phyloP scores from a whole-genome alignment of 2,797 vertebrate species.

The Cirrhinus molitorella region DNA sequence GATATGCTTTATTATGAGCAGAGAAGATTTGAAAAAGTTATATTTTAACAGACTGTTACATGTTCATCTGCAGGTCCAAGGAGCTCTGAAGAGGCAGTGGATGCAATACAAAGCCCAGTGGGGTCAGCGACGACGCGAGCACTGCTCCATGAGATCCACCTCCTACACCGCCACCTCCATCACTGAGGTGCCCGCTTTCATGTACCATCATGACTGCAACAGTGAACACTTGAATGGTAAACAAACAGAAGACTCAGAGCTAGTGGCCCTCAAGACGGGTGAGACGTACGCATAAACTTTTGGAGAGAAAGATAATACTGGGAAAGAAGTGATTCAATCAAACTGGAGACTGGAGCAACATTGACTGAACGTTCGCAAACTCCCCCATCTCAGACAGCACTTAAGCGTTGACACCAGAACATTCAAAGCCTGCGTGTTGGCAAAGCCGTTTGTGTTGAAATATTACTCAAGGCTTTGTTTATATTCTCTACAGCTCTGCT shows the following conservation, averaged over 20 bases:
- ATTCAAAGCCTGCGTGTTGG: constrained; percentile 34
- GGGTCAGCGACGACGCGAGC: constrained; percentile 87
- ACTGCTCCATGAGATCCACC: constrained; percentile 88
- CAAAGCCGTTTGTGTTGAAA: constrained; percentile 27
- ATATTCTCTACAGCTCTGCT: constrained; percentile 51
- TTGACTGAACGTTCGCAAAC: constrained; percentile 54
- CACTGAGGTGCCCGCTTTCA: constrained; percentile 88
- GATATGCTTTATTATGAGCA: neutral
- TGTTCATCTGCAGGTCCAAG: constrained; percentile 84
- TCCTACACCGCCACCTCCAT: constrained; percentile 91
- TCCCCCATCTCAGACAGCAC: constrained; percentile 43
- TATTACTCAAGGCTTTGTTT: constrained; percentile 22
- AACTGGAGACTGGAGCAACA: constrained; percentile 47
- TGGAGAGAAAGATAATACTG: constrained; percentile 10
- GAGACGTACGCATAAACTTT: constrained; percentile 82
- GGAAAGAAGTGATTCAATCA: constrained; percentile 26
- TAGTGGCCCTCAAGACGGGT: constrained; percentile 83
- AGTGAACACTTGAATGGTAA: constrained; percentile 84
- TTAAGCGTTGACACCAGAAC: constrained; percentile 29
- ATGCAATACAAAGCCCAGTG: constrained; percentile 89
- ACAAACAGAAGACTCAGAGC: constrained; percentile 81
- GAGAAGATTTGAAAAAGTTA: neutral
- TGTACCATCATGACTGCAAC: constrained; percentile 86
- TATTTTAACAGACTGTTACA: neutral
- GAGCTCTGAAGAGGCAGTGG: constrained; percentile 92